These are phyloP conservation scores for Rhinolophus ferrumequinum DNA, from an alignment of 2,113 vertebrate species.

Conservation along the genomic window DNA sequence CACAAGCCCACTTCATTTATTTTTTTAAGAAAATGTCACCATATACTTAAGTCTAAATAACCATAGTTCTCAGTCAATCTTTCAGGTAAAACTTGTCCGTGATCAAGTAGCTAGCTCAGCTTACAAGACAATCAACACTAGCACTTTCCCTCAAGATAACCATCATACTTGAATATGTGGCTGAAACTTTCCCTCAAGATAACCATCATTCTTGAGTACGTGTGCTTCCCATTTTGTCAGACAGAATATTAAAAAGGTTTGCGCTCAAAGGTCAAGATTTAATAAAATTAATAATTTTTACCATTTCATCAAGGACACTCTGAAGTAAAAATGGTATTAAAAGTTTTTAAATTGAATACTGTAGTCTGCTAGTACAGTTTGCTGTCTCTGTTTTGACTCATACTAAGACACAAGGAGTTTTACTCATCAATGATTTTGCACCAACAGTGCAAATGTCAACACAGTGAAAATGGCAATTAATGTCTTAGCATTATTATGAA, in stretches of 20 bases:
- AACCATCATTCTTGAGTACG: background rate
- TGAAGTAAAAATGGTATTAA: constrained; percentile 22
- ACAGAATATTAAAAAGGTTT: background rate
- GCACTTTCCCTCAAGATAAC: background rate
- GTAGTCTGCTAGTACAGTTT: background rate
- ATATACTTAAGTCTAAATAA: constrained; percentile 14
- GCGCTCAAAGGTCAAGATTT: background rate
- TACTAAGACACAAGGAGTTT: background rate
- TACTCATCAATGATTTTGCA: background rate
- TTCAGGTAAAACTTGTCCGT: background rate
- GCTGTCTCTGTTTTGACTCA: background rate
- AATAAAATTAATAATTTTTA: constrained; percentile 28
- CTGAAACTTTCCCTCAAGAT: background rate
- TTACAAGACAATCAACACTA: background rate
- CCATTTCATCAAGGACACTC: background rate
- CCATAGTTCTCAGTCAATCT: background rate
- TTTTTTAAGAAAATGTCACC: constrained; percentile 25
- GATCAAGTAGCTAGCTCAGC: background rate
- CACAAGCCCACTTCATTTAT: background rate
- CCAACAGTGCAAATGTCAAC: background rate
- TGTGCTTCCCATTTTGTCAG: background rate
- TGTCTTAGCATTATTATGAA: constrained; percentile 30
- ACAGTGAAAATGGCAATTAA: constrained; percentile 39
- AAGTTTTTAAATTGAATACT: background rate
- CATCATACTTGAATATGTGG: background rate